A percentile compares a stretch with the other conserved stretches of the same genome.
These are phyloP conservation scores for Amiota minor DNA, from an alignment of 2,888 invertebrate species.

Conservation along the genomic window DNA sequence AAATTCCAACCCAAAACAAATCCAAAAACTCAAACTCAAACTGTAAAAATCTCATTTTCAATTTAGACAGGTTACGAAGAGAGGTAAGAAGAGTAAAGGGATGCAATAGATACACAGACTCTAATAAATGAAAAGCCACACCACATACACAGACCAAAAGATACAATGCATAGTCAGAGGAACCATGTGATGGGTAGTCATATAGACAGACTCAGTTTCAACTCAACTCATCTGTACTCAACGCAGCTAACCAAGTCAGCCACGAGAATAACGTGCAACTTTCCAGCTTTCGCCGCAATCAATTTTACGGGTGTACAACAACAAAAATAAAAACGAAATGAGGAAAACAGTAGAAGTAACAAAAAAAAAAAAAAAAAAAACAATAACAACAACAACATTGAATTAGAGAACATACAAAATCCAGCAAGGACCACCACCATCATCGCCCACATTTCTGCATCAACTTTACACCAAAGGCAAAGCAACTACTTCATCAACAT, in stretches of 20 bases:
- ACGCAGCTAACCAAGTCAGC: slow-evolving; percentile 56
- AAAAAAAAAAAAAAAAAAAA: slow-evolving; percentile 1
- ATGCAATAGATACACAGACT: background rate
- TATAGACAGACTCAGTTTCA: slow-evolving; percentile 23
- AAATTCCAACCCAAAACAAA: background rate
- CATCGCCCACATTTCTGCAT: slow-evolving; percentile 5
- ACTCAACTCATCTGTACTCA: background rate
- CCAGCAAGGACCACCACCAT: slow-evolving; percentile 3
- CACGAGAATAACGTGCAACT: slow-evolving; percentile 68
- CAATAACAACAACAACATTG: too few relatives aligned
- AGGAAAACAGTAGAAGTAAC: slow-evolving; percentile 28
- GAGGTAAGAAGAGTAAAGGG: background rate
- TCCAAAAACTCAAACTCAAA: background rate
- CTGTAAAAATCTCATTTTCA: slow-evolving; percentile 44
- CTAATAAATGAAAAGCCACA: slow-evolving; percentile 48
- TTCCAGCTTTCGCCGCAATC: slow-evolving; percentile 69
- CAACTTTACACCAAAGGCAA: slow-evolving; percentile 1
- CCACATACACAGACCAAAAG: slow-evolving; percentile 40
- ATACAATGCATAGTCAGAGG: slow-evolving; percentile 7
- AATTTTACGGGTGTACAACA: slow-evolving; percentile 64
- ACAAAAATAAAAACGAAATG: slow-evolving; percentile 33
- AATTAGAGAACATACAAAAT: slow-evolving; percentile 23
- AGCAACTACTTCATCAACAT: slow-evolving; percentile 18
- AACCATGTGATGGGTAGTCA: slow-evolving; percentile 27
- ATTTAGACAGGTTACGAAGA: background rate